These are phyloP conservation scores for Chanos chanos DNA, from an alignment of 2,797 vertebrate species.

Conservation along the genomic window DNA sequence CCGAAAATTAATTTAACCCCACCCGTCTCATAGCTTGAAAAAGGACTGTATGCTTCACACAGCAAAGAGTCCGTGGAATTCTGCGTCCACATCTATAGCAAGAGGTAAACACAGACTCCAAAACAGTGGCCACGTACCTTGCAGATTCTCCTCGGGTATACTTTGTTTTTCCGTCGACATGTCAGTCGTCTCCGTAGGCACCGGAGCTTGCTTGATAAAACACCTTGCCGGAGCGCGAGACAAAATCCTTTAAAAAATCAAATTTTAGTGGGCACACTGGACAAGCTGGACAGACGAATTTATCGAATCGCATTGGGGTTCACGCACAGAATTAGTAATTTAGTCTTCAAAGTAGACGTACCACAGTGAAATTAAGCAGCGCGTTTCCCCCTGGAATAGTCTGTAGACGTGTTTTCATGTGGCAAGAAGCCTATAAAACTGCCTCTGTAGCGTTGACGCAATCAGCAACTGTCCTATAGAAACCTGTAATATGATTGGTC, in stretches of 20 bases:
- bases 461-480: constrained; percentile 45
- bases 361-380: too few species aligned
- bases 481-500: constrained; percentile 30
- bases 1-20: too few species aligned
- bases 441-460: constrained; percentile 67
- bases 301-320: neutral
- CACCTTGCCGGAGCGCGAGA: neutral
- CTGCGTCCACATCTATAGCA: too few species aligned
- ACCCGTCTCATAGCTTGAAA: too few species aligned
- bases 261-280: neutral
- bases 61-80: too few species aligned
- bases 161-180: constrained; percentile 63
- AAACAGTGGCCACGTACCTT: constrained; percentile 62
- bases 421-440: neutral
- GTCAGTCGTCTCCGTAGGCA: neutral
- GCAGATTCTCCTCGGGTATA: constrained; percentile 66
- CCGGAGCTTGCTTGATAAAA: neutral
- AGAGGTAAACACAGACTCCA: too few species aligned
- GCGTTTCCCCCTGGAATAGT: too few species aligned
- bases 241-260: constrained; percentile 1
- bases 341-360: too few species aligned
- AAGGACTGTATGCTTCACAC: too few species aligned
- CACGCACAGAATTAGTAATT: too few species aligned
- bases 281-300: too few species aligned
- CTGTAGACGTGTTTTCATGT: too few species aligned